These are phyloP conservation scores for Caenorhabditis sulstoni DNA, from an alignment of 2,888 invertebrate species.

Conservation along the genomic window DNA sequence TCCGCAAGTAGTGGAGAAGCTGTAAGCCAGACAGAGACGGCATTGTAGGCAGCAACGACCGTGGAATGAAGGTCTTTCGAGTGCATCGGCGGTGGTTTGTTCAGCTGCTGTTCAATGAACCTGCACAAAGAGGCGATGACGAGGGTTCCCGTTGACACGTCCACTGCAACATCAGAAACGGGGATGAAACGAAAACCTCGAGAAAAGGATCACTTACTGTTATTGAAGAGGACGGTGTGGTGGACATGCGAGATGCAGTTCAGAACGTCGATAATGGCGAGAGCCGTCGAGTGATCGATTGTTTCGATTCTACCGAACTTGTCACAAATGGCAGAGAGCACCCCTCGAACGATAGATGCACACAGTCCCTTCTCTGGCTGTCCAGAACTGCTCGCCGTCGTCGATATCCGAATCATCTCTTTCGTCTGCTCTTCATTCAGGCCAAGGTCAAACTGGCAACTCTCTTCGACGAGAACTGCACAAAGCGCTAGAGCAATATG, in stretches of 20 bases:
- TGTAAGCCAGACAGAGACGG: conserved; percentile 88
- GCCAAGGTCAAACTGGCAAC: conserved; percentile 69
- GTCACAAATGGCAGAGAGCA: conserved; percentile 78
- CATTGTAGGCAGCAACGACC: conserved; percentile 85
- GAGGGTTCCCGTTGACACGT: conserved; percentile 77
- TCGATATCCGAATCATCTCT: conserved; percentile 64
- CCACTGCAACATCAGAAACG: conserved; percentile 64
- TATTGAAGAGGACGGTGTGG: conserved; percentile 73
- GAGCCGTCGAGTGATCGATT: conserved; percentile 66
- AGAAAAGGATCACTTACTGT: conserved; percentile 63
- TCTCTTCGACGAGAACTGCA: conserved; percentile 71
- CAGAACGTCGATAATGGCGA: conserved; percentile 77
- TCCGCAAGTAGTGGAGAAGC: conserved; percentile 92
- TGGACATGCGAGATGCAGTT: conserved; percentile 76
- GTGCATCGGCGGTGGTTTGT: conserved; percentile 93
- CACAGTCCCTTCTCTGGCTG: conserved; percentile 70
- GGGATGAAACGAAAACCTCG: conserved; percentile 1
- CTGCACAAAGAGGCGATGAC: conserved; percentile 96
- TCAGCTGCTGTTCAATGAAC: conserved; percentile 95
- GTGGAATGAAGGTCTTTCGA: conserved; percentile 93
- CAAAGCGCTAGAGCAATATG: conserved; percentile 86
- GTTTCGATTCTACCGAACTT: conserved; percentile 74
- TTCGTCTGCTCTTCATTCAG: conserved; percentile 68
- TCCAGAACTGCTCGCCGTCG: conserved; percentile 57
- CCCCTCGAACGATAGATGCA: conserved; percentile 75